Conservation (phyloP, 2,888 invertebrate species). For the Aplocera efformata region DNA sequence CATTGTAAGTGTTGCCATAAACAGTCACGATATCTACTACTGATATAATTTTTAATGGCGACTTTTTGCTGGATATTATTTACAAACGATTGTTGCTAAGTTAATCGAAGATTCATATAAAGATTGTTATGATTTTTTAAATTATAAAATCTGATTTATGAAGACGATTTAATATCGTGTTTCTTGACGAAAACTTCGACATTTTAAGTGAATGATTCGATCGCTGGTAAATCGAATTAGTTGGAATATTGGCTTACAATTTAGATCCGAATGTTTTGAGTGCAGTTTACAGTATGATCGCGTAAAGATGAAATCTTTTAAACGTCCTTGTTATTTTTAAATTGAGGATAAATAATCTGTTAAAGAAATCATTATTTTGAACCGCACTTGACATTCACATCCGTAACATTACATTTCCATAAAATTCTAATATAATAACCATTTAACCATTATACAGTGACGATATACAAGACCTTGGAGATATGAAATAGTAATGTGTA, state of each 20-base stretch:
- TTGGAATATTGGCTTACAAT: too few species aligned
- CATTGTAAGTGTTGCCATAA: constrained; percentile 38
- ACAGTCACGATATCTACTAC: constrained; percentile 36
- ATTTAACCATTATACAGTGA: constrained; percentile 40
- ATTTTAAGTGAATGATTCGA: too few species aligned
- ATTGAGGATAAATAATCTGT: constrained; percentile 1
- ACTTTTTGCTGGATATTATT: constrained; percentile 49
- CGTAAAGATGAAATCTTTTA: too few species aligned
- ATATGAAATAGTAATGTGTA: not conserved
- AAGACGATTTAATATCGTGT: too few species aligned
- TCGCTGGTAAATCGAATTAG: too few species aligned
- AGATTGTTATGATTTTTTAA: too few species aligned
- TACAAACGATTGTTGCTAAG: constrained; percentile 37
- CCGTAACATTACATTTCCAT: constrained; percentile 57
- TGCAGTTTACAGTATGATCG: too few species aligned
- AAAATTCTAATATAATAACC: constrained; percentile 63
- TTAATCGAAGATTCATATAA: not conserved
- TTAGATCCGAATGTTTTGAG: too few species aligned
- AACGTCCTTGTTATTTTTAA: too few species aligned
- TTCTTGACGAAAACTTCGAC: too few species aligned
- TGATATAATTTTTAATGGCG: constrained; percentile 30
- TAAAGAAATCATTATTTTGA: constrained; percentile 43
- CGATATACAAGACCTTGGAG: constrained; percentile 3
- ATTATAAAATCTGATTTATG: too few species aligned
- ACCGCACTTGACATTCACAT: constrained; percentile 57